Evolutionary conservation across 2,888 invertebrate genomes (phyloP).

Genomic region (Tenodera sinensis): DNA sequence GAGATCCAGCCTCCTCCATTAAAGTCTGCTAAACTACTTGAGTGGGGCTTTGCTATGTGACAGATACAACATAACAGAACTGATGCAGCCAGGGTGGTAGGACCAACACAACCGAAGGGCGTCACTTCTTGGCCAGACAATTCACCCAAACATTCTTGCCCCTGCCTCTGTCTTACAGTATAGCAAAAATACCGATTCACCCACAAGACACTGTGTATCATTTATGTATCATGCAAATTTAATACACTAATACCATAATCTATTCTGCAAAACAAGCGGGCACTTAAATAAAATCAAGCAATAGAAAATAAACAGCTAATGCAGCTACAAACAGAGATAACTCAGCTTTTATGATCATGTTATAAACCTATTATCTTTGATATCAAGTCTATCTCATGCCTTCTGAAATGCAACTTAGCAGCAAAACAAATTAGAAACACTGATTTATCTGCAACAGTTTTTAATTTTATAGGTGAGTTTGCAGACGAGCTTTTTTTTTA

Average conservation of each 20-base stretch:
- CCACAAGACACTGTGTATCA: background rate
- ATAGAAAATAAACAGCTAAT: no score
- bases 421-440: no score
- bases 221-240: background rate
- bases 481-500: no score
- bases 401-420: no score
- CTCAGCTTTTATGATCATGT: no score
- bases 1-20: background rate
- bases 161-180: background rate
- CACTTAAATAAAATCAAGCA: no score
- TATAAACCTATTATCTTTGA: no score
- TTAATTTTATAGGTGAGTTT: no score
- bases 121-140: background rate
- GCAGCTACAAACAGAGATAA: no score
- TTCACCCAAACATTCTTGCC: conserved; percentile 17
- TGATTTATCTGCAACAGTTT: no score
- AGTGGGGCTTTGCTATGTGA: background rate
- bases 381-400: no score
- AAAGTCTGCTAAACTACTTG: background rate
- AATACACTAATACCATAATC: background rate
- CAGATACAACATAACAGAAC: conserved; percentile 16
- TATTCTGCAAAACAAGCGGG: background rate
- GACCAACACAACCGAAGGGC: conserved; percentile 9
- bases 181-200: conserved; percentile 8
- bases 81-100: conserved; percentile 10